Percentiles rank a stretch among this genome's conserved stretches.
Conservation (phyloP, 2,113 vertebrate species). For the Brachyhypopomus gauderio region DNA sequence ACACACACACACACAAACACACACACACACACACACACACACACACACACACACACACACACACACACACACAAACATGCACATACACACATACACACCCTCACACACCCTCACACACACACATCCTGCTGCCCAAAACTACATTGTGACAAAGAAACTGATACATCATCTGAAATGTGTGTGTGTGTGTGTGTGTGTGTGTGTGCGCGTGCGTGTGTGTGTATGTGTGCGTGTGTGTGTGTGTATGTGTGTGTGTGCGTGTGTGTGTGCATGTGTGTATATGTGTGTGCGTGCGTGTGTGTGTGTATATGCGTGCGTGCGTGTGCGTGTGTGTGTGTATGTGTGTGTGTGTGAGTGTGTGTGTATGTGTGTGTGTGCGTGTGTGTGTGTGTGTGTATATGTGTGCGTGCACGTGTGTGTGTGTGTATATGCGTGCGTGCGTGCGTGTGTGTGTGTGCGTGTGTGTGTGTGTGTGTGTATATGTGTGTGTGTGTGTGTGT, state of each 20-base stretch:
- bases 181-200: neutral
- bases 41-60: constrained; percentile 15
- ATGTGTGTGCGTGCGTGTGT: neutral
- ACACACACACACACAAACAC: constrained; percentile 23
- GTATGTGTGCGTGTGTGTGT: neutral
- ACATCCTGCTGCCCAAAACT: constrained; percentile 42
- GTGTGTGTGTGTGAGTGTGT: constrained; percentile 1
- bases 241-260: neutral
- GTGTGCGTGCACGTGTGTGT: neutral
- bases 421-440: neutral
- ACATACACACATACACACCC: constrained; percentile 13
- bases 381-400: neutral
- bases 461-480: neutral
- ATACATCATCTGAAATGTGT: constrained; percentile 24
- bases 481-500: neutral
- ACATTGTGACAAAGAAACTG: constrained; percentile 32
- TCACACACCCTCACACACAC: constrained; percentile 38
- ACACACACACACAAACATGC: constrained; percentile 21
- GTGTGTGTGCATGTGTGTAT: neutral
- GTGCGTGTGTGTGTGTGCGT: too few species aligned
- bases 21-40: constrained; percentile 40
- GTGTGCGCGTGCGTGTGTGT: neutral
- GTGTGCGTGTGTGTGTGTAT: neutral
- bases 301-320: neutral
- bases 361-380: constrained; percentile 6